Base-by-base conservation (phyloP, 2,797 vertebrate species). In the Phylloscopus collybita region DNA sequence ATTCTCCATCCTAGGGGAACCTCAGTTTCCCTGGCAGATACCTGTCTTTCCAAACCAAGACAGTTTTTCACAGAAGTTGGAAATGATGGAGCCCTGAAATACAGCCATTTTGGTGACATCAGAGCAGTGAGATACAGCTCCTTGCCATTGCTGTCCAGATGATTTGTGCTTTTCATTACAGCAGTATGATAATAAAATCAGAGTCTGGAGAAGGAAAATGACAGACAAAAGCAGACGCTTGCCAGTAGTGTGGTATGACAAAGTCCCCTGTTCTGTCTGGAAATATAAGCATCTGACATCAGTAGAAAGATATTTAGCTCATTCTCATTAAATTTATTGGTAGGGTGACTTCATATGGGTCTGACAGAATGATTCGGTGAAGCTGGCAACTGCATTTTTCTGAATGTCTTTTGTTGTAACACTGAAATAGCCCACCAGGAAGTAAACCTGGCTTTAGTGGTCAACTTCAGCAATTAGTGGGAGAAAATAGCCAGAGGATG, bases 121-220 rank as follows among this genome's bases (percentile, higher is more conserved):
- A 88, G 72, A 74, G 49, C 5, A 4, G 50, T 75, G 90, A 97
- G 93, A 69, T 82, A 92, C 4, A 16, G 62, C 71, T 89, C 74
- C 91, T 89, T 87, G 94, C 74, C 72, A 29, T 34, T 69, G 91
- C 88, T 95, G 95, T 86, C 88, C 64, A 71, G 74, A 92, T 92
- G 93, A 96, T 96, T 96, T 95, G 91, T 93, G 86, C 72, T 95
- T 97, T 94, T 95, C 92, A 96, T 95, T 97, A 94, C 73, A 75
- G 75, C 53, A 62, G 80, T 85, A 71, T 86, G 83, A 96, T 95
- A 94, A 94, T 95, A 96, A 97, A 96, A 94, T 88, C 92, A 94
- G 76, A 81, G 80, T 82, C 88, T 1, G 4, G 74, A 76, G 91
- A 90, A 92, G 30, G 67, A 80, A 96, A 90, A 90, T 74, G 92